Evolutionary conservation across 2,888 invertebrate genomes (phyloP).

Genomic region (Folsomia manolachei): DNA sequence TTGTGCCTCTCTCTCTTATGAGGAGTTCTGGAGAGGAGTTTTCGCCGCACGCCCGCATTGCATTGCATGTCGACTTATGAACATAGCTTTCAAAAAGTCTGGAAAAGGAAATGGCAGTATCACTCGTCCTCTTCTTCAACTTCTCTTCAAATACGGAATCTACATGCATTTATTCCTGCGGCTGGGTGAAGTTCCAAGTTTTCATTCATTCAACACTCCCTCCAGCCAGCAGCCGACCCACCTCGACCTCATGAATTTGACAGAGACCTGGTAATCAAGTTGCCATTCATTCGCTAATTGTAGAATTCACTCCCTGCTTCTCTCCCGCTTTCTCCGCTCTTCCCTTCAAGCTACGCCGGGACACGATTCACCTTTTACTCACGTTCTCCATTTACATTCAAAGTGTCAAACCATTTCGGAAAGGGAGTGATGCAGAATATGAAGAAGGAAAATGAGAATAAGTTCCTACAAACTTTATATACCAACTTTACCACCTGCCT

Average conservation of each 20-base stretch:
- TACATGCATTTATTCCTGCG: background rate
- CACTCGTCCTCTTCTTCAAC: background rate
- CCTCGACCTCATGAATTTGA: slow-evolving; percentile 13
- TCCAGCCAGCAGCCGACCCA: no score
- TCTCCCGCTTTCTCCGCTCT: background rate
- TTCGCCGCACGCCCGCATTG: no score
- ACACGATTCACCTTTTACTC: background rate
- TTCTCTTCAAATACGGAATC: background rate
- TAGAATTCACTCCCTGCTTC: background rate
- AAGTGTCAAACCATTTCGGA: background rate
- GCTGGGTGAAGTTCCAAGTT: background rate
- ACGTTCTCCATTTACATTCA: background rate
- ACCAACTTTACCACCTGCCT: background rate
- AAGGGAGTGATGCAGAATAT: background rate
- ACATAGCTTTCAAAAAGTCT: no score
- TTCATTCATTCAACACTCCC: background rate
- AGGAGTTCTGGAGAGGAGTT: no score
- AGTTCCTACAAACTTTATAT: background rate
- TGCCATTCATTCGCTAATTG: slow-evolving; percentile 18
- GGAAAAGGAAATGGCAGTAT: slow-evolving; percentile 1
- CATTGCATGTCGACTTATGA: no score
- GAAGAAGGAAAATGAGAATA: background rate
- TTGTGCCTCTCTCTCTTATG: no score
- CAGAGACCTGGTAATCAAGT: slow-evolving; percentile 12
- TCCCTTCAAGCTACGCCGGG: background rate